phyloP scores from a whole-genome alignment of 2,113 vertebrate genomes.

The Tyto alba region DNA sequence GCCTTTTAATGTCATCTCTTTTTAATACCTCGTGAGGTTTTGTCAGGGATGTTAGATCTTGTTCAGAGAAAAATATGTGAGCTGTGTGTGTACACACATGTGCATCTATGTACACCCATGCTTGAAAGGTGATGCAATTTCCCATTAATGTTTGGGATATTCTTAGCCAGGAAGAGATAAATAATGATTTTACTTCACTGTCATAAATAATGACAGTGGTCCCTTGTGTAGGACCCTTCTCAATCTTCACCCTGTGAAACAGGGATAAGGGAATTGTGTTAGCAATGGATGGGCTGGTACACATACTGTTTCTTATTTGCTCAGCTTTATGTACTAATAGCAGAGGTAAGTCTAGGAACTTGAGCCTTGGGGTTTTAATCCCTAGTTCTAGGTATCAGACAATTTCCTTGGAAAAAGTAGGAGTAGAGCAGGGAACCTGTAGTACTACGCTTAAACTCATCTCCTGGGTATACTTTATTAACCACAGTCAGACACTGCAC shows the following conservation, averaged over 20 bases:
- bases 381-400: neutral
- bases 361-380: neutral
- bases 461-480: neutral
- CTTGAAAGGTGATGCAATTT: constrained; percentile 44
- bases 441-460: neutral
- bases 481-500: neutral
- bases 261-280: neutral
- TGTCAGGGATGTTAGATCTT: neutral
- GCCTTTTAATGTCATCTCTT: neutral
- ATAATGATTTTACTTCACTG: neutral
- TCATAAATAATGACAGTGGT: neutral
- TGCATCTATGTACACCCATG: neutral
- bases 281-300: neutral
- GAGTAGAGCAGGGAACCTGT: neutral
- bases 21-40: neutral
- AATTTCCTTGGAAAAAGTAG: neutral
- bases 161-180: neutral
- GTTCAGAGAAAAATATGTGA: constrained; percentile 18
- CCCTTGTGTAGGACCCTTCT: neutral
- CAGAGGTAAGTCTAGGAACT: neutral
- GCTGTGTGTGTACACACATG: constrained; percentile 1
- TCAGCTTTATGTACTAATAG: neutral
- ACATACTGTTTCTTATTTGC: neutral
- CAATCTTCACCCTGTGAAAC: neutral
- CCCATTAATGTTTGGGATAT: neutral